phyloP scores from a whole-genome alignment of 2,888 invertebrate species.

The Latrodectus elegans region DNA sequence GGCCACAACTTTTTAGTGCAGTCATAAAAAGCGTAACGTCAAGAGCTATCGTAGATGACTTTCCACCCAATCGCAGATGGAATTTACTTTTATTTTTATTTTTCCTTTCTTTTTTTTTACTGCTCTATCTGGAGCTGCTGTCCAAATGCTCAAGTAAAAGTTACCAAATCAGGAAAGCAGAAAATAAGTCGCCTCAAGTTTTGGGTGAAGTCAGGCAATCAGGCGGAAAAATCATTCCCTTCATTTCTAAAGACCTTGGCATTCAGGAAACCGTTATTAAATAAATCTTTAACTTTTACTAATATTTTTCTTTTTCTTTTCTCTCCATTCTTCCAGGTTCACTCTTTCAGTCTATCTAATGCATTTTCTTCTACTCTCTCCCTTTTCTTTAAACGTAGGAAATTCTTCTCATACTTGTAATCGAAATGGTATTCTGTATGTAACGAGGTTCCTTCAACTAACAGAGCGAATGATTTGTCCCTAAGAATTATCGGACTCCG shows the following conservation, averaged over 20 bases:
- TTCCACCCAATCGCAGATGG: conserved; percentile 21
- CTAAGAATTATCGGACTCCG: conserved; percentile 14
- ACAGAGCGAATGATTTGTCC: conserved; percentile 18
- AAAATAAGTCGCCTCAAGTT: conserved; percentile 15
- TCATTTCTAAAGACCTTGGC: neutral
- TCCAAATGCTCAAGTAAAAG: conserved; percentile 25
- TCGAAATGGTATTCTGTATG: conserved; percentile 12
- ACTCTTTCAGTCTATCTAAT: neutral
- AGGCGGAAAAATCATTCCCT: conserved; percentile 30
- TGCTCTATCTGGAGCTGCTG: neutral
- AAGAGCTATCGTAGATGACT: neutral
- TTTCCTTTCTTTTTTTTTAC: conserved; percentile 14
- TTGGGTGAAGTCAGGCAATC: conserved; percentile 13
- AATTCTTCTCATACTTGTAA: conserved; percentile 29
- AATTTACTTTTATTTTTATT: conserved; percentile 22
- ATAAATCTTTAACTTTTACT: conserved; percentile 43
- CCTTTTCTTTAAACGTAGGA: neutral
- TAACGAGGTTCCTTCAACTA: conserved; percentile 4
- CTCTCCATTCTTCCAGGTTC: too few relatives aligned
- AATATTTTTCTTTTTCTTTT: neutral
- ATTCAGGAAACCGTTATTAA: conserved; percentile 33
- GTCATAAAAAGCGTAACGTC: conserved; percentile 31
- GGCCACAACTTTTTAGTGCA: conserved; percentile 33
- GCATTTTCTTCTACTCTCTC: neutral
- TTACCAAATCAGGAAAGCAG: conserved; percentile 23